Evolutionary conservation across 2,888 invertebrate species (phyloP).

Genomic region (Leptinotarsa peninsularis): DNA sequence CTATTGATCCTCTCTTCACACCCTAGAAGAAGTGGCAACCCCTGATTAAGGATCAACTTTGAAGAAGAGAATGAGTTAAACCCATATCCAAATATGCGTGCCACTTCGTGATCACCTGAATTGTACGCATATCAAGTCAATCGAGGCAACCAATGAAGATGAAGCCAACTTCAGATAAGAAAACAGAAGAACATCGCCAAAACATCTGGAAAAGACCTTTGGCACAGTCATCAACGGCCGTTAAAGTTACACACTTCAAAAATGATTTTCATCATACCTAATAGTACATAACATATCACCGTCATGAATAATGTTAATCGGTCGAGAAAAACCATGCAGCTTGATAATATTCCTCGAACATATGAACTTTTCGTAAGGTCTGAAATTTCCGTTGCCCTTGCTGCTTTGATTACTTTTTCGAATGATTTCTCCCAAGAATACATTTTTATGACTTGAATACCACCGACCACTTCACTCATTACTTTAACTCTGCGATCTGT

Average conservation of each 20-base stretch:
- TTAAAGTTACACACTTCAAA: neutral
- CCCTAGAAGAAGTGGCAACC: too few relatives aligned
- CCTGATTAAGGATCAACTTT: too few relatives aligned
- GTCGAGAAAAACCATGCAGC: slow-evolving; percentile 82
- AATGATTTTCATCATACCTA: slow-evolving; percentile 64
- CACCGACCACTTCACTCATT: slow-evolving; percentile 80
- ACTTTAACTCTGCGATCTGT: slow-evolving; percentile 76
- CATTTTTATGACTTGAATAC: slow-evolving; percentile 83
- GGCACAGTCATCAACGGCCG: too few relatives aligned
- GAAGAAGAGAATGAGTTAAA: too few relatives aligned
- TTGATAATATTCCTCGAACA: slow-evolving; percentile 74
- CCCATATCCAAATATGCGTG: too few relatives aligned
- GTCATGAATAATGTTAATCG: slow-evolving; percentile 86
- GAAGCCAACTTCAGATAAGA: too few relatives aligned
- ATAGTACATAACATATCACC: slow-evolving; percentile 79
- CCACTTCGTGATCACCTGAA: too few relatives aligned
- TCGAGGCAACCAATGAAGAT: too few relatives aligned
- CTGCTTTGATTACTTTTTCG: slow-evolving; percentile 70
- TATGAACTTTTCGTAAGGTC: slow-evolving; percentile 71
- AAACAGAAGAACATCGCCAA: too few relatives aligned
- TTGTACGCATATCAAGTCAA: too few relatives aligned
- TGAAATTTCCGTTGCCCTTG: slow-evolving; percentile 75
- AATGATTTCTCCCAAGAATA: slow-evolving; percentile 83
- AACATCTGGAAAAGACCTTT: too few relatives aligned
- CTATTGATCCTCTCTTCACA: too few relatives aligned